Base-by-base conservation (phyloP, 1,140 invertebrate species). In the Hylaeus anthracinus region DNA sequence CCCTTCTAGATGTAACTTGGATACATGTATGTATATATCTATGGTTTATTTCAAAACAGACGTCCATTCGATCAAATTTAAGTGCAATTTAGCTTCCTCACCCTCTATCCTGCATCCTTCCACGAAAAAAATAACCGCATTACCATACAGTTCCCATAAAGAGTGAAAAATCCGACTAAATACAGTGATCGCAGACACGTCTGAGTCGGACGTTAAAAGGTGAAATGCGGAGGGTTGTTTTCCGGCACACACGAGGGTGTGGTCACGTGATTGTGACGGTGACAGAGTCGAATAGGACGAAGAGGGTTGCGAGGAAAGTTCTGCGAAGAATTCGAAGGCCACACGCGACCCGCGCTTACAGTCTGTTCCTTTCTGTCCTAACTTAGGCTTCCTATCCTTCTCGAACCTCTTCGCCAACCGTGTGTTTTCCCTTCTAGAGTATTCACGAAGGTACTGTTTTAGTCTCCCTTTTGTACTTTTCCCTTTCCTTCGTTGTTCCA, bases 221-320 rank as follows among this genome's bases (percentile, higher is more conserved):
- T 61, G 77, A 72, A 63, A 72, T 66, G 66, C 53, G 43, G 76
- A 12, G 72, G 79, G 14, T 71, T 45, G 72, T 60, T 58, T 72
- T 12, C 15, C 58, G 64, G 74, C 10, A n/a, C 67, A 65, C 76
- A 55, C 56, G 64, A 84, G 83, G 84, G 79, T 78, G 84, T 66
- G 79, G 65, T 86, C 83, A 85, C 84, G 84, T 86, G 84, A 84
- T 39, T 65, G 65, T 41, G 70, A 85, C 77, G 56, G 72, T 48
- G 80, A 85, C 76, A 61, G 61, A 56, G 39, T 5, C 9, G 65
- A 48, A 56, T 73, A 77, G 67, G 77, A 48, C 37, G 72, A 66
- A 77, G 61, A 81, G 79, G 79, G 70, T 74, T 37, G 83, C 41
- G 43, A 81, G 69, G 39, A 56, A 60, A 85, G 69, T 85, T 84